A percentile compares a stretch with the other conserved stretches of the same genome.
Evolutionary conservation across 2,888 invertebrate genomes (phyloP).

Genomic region (Anoncus sp.): DNA sequence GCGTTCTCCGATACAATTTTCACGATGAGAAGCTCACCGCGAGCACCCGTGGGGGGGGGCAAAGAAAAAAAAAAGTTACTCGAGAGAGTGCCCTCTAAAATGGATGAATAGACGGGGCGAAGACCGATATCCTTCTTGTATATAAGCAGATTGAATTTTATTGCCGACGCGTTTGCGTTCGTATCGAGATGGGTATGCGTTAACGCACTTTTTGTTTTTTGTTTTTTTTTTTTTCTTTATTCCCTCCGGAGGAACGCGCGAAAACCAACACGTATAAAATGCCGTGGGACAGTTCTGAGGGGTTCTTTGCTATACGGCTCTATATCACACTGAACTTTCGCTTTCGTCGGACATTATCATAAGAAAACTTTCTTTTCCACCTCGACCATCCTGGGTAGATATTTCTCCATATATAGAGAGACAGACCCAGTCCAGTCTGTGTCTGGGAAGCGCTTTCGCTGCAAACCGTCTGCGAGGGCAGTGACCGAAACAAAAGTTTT

Average conservation of each 20-base stretch:
- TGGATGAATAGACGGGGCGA: constrained; percentile 27
- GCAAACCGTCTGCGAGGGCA: constrained; percentile 40
- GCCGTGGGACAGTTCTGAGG: not conserved
- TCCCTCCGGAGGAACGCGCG: constrained; percentile 19
- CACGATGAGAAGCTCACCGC: constrained; percentile 9
- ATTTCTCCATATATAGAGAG: constrained; percentile 44
- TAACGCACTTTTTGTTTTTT: constrained; percentile 8
- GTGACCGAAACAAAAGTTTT: constrained; percentile 47
- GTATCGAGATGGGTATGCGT: constrained; percentile 20
- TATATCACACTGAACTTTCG: constrained; percentile 50
- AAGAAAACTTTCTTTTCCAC: constrained; percentile 52
- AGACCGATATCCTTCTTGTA: constrained; percentile 50
- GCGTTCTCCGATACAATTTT: constrained; percentile 48
- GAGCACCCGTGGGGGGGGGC: constrained; percentile 25
- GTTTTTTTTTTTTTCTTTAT: constrained; percentile 1
- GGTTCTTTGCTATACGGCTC: constrained; percentile 6
- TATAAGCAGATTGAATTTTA: constrained; percentile 60
- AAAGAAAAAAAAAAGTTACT: constrained; percentile 20
- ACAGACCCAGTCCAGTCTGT: constrained; percentile 43
- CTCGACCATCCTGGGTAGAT: constrained; percentile 21
- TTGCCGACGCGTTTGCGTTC: constrained; percentile 44
- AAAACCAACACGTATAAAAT: constrained; percentile 16
- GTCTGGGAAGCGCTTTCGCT: constrained; percentile 12
- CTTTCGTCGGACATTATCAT: constrained; percentile 55
- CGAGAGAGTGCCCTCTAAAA: constrained; percentile 38